phyloP scores from a whole-genome alignment of 2,797 vertebrate species.

The Cossypha niveicapilla region DNA sequence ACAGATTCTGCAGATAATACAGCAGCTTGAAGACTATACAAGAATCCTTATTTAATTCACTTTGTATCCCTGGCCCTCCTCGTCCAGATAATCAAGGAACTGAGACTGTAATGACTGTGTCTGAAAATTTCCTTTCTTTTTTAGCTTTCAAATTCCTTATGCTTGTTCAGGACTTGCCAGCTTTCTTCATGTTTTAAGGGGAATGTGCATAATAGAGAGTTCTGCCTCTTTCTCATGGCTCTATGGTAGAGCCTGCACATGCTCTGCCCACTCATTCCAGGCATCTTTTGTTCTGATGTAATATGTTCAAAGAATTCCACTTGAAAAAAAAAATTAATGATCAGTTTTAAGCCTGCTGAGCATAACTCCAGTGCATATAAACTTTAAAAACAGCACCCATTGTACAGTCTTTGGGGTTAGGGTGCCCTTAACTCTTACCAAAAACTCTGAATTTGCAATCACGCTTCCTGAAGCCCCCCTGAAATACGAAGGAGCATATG shows the following conservation, averaged over 20 bases:
- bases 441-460: not conserved
- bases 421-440: not conserved
- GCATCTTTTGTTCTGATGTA: not conserved
- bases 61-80: not conserved
- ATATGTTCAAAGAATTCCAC: not conserved
- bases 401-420: not conserved
- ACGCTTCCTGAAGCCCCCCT: not conserved
- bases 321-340: not conserved
- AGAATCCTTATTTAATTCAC: not conserved
- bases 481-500: not conserved
- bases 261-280: not conserved
- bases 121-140: constrained; percentile 23
- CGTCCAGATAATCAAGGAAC: not conserved
- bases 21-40: not conserved
- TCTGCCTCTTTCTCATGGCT: not conserved
- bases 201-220: not conserved
- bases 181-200: not conserved
- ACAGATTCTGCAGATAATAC: not conserved
- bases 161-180: not conserved
- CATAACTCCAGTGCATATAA: not conserved
- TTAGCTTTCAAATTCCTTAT: not conserved
- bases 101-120: not conserved
- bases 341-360: not conserved
- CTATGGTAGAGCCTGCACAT: not conserved
- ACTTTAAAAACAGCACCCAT: not conserved